Base-by-base conservation (phyloP, 2,888 invertebrate genomes). In the Cantharis flavilabris region DNA sequence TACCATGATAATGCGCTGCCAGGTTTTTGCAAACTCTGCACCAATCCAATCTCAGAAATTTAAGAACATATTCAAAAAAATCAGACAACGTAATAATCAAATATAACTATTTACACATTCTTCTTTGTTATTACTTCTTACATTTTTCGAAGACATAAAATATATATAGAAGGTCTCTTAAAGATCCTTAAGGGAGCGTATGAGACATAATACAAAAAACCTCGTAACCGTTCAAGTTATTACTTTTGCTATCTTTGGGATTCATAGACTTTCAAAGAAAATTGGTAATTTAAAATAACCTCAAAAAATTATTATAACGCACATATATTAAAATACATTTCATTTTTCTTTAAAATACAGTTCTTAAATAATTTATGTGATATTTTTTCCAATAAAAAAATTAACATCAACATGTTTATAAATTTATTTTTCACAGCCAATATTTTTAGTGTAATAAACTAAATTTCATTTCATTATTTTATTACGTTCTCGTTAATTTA, bases 221-320 rank as follows among this genome's bases (percentile, higher is more conserved):
- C 80, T 79, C 79, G 78, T 80, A 80, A 81, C 77, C 80, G 80
- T 80, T 80, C 77, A 70, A 71, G 75, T 71, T 77, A 77, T 73
- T 77, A 71, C 73, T 77, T 71, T 71, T 77, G 67, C 90, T 90
- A 63, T 88, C 85, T 65, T 84, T 86, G 62, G 84, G 82, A 78
- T 88, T 88, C 30, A 88, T 81, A 13, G 85, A 67, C 65, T 87
- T 83, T 88, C 88, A 3, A 88, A 88, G 65, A 86, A 87, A 49
- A 88, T 88, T 13, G 88, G 88, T 76, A 76, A 76, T 76, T 75
- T 75, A 71, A 71, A 75, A 75, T 71, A 75, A 75, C 71, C 75
- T 71, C 65, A 71, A 75, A 75, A 33, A 49, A 49, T 49, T 49
- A 49, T 49, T 49, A 49, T 49, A 49, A 49, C 49, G 49, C n/a